phyloP scores from a whole-genome alignment of 2,888 invertebrate species.

The Zygogramma bicolorata region DNA sequence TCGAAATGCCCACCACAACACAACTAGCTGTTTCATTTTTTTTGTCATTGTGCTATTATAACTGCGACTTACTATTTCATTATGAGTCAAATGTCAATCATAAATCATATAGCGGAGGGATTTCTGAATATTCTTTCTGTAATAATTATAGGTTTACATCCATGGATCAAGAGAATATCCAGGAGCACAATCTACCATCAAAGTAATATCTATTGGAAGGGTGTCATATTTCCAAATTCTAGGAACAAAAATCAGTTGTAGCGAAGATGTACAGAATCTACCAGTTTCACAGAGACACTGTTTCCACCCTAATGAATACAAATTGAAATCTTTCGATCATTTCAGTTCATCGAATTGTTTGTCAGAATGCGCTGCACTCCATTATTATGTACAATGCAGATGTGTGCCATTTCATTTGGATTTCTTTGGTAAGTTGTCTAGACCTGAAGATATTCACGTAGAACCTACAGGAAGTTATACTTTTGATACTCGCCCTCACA shows the following conservation, averaged over 20 bases:
- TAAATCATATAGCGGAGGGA: too few relatives aligned
- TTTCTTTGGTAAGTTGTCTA: conserved; percentile 43
- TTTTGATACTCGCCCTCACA: too few relatives aligned
- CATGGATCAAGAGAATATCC: conserved; percentile 58
- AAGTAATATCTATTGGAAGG: conserved; percentile 46
- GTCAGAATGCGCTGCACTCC: conserved; percentile 52
- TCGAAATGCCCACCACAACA: too few relatives aligned
- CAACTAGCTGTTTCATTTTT: too few relatives aligned
- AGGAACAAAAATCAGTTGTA: conserved; percentile 51
- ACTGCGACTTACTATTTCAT: too few relatives aligned
- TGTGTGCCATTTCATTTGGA: conserved; percentile 60
- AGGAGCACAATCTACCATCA: conserved; percentile 46
- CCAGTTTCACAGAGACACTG: conserved; percentile 56
- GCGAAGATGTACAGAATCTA: conserved; percentile 49
- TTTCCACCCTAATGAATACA: conserved; percentile 46
- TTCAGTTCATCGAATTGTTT: conserved; percentile 61
- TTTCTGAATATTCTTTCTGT: too few relatives aligned
- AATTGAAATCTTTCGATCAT: conserved; percentile 51
- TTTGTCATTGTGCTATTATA: too few relatives aligned
- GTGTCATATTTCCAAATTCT: conserved; percentile 49
- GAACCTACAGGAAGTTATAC: not conserved
- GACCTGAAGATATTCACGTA: not conserved
- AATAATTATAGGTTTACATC: conserved; percentile 51
- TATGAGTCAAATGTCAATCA: too few relatives aligned
- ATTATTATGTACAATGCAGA: conserved; percentile 52